Evolutionary conservation across 2,797 vertebrate genomes (phyloP).

Genomic region (Intellagama lesueurii): DNA sequence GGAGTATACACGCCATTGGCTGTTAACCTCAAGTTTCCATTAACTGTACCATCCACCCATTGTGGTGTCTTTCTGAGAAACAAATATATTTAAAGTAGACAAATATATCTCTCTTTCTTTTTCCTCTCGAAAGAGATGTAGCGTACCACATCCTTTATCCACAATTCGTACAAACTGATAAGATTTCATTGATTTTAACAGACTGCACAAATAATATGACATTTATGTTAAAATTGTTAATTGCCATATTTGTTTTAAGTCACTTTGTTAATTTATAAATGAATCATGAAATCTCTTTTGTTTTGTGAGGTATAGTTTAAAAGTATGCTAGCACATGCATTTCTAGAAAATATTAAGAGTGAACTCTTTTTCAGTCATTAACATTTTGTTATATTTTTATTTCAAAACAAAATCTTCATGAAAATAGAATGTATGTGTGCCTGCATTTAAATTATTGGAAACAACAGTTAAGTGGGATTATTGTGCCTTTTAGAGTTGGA

Average conservation of each 20-base stretch:
- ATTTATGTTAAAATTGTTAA: background rate
- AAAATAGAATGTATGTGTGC: background rate
- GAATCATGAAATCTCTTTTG: background rate
- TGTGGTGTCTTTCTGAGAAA: background rate
- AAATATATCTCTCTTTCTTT: background rate
- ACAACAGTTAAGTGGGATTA: background rate
- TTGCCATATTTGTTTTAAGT: background rate
- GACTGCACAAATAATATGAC: background rate
- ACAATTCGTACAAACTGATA: background rate
- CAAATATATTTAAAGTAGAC: constrained; percentile 14
- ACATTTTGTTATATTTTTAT: background rate
- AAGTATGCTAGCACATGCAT: background rate
- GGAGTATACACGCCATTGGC: background rate
- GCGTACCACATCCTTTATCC: background rate
- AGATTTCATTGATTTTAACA: background rate
- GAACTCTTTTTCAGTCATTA: background rate
- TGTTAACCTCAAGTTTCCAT: background rate
- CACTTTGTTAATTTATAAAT: background rate
- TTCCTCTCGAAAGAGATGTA: background rate
- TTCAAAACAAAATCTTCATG: background rate
- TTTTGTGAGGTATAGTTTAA: background rate
- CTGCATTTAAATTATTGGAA: background rate
- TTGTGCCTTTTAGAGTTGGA: background rate
- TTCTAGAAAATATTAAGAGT: background rate
- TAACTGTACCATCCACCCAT: background rate